Evolutionary conservation across 2,113 vertebrate species (phyloP).

Genomic region (Benitochromis conjunctus): DNA sequence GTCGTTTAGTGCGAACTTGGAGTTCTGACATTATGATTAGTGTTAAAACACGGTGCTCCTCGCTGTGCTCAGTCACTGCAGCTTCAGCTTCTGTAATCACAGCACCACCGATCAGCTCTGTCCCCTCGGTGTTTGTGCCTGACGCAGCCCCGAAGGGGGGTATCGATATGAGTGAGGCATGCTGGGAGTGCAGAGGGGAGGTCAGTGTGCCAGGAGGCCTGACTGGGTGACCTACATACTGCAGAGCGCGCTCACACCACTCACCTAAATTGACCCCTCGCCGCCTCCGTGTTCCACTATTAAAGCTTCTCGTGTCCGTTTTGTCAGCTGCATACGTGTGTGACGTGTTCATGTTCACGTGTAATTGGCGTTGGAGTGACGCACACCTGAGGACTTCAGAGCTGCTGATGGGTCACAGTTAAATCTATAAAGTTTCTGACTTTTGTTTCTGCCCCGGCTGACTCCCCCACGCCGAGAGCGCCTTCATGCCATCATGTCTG

Average conservation of each 20-base stretch:
- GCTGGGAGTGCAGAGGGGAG: constrained; percentile 24
- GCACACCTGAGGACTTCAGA: too few species aligned
- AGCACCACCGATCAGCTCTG: background rate
- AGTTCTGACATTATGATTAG: background rate
- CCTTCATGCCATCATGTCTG: too few species aligned
- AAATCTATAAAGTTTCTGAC: too few species aligned
- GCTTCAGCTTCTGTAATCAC: background rate
- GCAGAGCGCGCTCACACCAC: background rate
- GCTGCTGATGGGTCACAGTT: too few species aligned
- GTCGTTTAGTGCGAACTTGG: background rate
- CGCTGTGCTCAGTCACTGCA: background rate
- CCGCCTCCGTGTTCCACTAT: background rate
- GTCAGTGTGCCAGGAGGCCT: constrained; percentile 36
- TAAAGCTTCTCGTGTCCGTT: background rate
- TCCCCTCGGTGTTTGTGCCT: background rate
- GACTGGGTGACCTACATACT: constrained; percentile 19
- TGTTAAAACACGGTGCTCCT: background rate
- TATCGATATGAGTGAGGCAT: constrained; percentile 26
- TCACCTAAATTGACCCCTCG: background rate
- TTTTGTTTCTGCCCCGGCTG: too few species aligned
- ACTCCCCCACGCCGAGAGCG: too few species aligned
- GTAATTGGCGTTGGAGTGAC: too few species aligned
- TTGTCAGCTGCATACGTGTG: background rate
- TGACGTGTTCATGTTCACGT: background rate
- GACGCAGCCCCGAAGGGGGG: background rate